phyloP scores from a whole-genome alignment of 1,140 invertebrate genomes.

The Copidosoma floridanum region DNA sequence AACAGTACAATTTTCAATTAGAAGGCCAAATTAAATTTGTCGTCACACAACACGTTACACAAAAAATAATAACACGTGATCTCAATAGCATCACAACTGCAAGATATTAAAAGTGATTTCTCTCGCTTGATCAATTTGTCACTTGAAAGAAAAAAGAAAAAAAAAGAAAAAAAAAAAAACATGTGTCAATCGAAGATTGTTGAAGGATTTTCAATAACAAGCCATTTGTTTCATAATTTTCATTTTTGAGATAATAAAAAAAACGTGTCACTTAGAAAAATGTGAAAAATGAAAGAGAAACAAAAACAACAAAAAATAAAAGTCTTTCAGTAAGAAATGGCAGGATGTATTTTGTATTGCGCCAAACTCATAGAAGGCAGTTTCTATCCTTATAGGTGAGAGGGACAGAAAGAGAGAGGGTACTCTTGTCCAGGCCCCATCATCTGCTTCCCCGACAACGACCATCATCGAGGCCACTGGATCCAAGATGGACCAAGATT shows the following conservation, averaged over 20 bases:
- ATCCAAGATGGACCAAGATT: constrained; percentile 17
- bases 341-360: constrained; percentile 31
- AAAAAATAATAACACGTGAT: too few species aligned
- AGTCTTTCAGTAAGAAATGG: constrained; percentile 43
- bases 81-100: too few species aligned
- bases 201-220: too few species aligned
- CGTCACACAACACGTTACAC: too few species aligned
- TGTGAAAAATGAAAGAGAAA: not conserved
- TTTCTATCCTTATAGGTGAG: constrained; percentile 58
- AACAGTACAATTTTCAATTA: too few species aligned
- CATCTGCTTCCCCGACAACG: constrained; percentile 8
- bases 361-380: constrained; percentile 55
- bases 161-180: too few species aligned
- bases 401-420: constrained; percentile 34
- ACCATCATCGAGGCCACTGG: too few species aligned
- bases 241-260: not conserved
- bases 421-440: constrained; percentile 33
- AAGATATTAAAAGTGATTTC: not conserved
- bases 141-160: too few species aligned
- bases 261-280: not conserved
- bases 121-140: constrained; percentile 24
- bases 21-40: too few species aligned
- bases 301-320: constrained; percentile 12
- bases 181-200: too few species aligned
- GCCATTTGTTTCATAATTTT: too few species aligned